Percentiles rank a stretch among this genome's conserved stretches.
These are phyloP conservation scores for Lethrus apterus DNA, from an alignment of 1,140 invertebrate genomes.

Conservation along the genomic window DNA sequence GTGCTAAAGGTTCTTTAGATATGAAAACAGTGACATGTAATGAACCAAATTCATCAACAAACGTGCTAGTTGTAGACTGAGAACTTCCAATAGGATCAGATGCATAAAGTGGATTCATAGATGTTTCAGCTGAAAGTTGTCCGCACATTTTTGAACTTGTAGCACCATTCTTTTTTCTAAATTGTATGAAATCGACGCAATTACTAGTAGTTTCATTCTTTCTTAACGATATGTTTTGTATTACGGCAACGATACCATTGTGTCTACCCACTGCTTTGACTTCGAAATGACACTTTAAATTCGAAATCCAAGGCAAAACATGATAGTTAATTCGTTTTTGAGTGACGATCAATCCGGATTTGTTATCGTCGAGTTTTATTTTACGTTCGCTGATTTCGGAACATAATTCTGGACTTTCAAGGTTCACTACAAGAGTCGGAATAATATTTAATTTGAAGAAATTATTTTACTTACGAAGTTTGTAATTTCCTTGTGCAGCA, in stretches of 20 bases:
- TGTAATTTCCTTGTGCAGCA: no score
- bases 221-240: constrained; percentile 18
- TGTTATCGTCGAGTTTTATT: not conserved
- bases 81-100: no score
- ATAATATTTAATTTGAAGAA: no score
- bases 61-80: not conserved
- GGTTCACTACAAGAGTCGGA: not conserved
- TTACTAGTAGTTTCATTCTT: constrained; percentile 15
- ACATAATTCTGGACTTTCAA: constrained; percentile 5
- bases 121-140: constrained; percentile 1
- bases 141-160: constrained; percentile 11
- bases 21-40: constrained; percentile 14
- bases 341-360: constrained; percentile 1
- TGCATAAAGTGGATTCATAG: constrained; percentile 3
- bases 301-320: not conserved
- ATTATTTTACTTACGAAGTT: no score
- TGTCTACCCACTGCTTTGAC: not conserved
- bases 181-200: constrained; percentile 23
- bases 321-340: constrained; percentile 5
- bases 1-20: constrained; percentile 9
- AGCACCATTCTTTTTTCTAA: constrained; percentile 1
- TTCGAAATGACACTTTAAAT: constrained; percentile 5
- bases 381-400: not conserved
- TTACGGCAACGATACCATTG: constrained; percentile 19
- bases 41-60: not conserved